A percentile compares a stretch with the other conserved stretches of the same genome.
These are phyloP conservation scores for Galagoides demidoff DNA, from an alignment of 2,797 vertebrate species.

Conservation along the genomic window DNA sequence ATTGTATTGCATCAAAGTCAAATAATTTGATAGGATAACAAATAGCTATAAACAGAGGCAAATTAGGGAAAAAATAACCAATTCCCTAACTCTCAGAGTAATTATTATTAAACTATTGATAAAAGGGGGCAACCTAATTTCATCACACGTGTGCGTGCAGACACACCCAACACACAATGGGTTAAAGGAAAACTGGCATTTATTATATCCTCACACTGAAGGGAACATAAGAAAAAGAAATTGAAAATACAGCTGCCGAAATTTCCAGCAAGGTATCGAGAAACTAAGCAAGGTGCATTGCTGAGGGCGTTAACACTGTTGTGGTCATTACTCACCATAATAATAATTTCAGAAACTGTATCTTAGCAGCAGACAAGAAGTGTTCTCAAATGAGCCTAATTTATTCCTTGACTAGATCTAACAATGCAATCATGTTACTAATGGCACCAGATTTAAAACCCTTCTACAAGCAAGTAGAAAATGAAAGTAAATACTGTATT, in stretches of 20 bases:
- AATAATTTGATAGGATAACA: constrained; percentile 4
- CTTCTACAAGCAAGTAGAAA: constrained; percentile 35
- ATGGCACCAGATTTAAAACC: neutral
- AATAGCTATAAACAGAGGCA: constrained; percentile 38
- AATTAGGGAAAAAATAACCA: constrained; percentile 10
- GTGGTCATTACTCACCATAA: constrained; percentile 56
- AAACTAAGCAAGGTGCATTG: constrained; percentile 19
- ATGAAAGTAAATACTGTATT: constrained; percentile 60
- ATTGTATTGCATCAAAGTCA: constrained; percentile 36
- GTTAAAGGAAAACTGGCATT: constrained; percentile 23
- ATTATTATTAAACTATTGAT: constrained; percentile 11
- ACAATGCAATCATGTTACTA: constrained; percentile 33
- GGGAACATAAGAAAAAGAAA: neutral
- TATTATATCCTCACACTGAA: neutral
- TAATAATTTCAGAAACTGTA: constrained; percentile 49
- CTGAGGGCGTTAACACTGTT: constrained; percentile 38
- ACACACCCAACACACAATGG: neutral
- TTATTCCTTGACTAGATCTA: constrained; percentile 62
- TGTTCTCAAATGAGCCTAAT: constrained; percentile 54
- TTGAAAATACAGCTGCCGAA: neutral
- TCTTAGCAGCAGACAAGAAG: constrained; percentile 48
- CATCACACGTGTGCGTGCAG: neutral
- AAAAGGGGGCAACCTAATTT: neutral
- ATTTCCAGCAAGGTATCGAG: constrained; percentile 16
- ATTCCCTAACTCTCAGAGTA: neutral